Base-by-base conservation (phyloP, 2,113 vertebrate genomes). In the Podarcis cretensis region DNA sequence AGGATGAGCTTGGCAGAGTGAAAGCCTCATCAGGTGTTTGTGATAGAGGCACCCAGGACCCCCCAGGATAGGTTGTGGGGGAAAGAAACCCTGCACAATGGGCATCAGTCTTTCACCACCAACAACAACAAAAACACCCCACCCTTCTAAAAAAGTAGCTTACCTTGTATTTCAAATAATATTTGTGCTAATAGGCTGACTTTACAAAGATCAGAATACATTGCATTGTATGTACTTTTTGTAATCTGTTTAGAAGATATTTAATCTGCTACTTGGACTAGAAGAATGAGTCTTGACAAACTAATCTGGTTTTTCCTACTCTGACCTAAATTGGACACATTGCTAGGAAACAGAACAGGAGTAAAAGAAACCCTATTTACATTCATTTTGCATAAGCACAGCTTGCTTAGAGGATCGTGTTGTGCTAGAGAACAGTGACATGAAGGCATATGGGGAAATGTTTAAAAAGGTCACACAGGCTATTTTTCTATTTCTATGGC, bases 401-500 rank as follows among this genome's bases (percentile, higher is more conserved):
- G 7, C 0, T 43, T 37, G 32, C 87, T 81, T 63, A 93, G 25
- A 87, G 14, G 89, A 83, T 73, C 2, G 6, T 90, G 2, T 77
- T 89, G 23, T 1, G 0, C 2, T 16, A 1, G 32, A 30, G 48
- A 92, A 83, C 4, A 69, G 16, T 57, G 76, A 65, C 40, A 81
- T 65, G 37, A 90, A 89, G 80, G 7, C 48, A 89, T 37, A 10
- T 35, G 48, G 66, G 30, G 13, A 82, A 88, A 71, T 81, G 7
- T 1, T 23, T 65, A 2, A 57, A 92, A 91, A 92, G 32, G 30
- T 90, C 81, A 80, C 13, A 35, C 27, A 89, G 30, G 30, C 30
- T 74, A 74, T 90, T 89, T 77, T 54, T 65, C 86, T 43, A 25
- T 91, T 93, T 81, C 86, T 30, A 65, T 14, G 40, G 80, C 35